Percentiles rank a stretch among this genome's conserved stretches.
These are phyloP conservation scores for Xestoiulus laeticollis DNA, from an alignment of 2,888 invertebrate species.

Conservation along the genomic window DNA sequence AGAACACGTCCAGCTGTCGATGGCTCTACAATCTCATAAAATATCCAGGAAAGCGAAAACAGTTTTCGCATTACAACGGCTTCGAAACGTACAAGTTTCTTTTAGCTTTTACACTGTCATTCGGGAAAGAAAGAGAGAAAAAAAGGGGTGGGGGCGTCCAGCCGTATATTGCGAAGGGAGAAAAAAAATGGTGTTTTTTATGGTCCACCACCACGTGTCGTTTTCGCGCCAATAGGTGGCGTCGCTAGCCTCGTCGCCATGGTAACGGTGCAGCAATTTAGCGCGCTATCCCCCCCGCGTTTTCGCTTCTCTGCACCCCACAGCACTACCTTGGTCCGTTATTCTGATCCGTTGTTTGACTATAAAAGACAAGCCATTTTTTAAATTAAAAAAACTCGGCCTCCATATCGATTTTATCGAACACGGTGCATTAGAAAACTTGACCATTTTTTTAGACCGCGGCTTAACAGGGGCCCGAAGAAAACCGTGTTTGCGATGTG, in stretches of 20 bases:
- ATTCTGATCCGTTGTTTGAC: constrained; percentile 48
- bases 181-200: neutral
- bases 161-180: neutral
- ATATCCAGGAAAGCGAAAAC: constrained; percentile 15
- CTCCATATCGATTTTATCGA: constrained; percentile 46
- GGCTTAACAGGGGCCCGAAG: neutral
- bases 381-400: constrained; percentile 43
- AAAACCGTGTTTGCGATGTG: neutral
- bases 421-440: constrained; percentile 41
- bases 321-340: constrained; percentile 41
- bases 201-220: constrained; percentile 25
- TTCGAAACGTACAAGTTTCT: constrained; percentile 18
- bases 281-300: neutral
- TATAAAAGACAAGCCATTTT: constrained; percentile 45
- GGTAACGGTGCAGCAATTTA: neutral
- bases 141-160: neutral
- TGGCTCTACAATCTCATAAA: constrained; percentile 37
- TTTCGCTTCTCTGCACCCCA: constrained; percentile 44
- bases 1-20: constrained; percentile 27
- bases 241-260: neutral
- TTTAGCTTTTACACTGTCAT: constrained; percentile 16
- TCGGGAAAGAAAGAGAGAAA: neutral
- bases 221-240: constrained; percentile 34
- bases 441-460: constrained; percentile 43
- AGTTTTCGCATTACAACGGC: constrained; percentile 37